Base-by-base conservation (phyloP, 1,140 invertebrate genomes). In the Diabrotica undecimpunctata region DNA sequence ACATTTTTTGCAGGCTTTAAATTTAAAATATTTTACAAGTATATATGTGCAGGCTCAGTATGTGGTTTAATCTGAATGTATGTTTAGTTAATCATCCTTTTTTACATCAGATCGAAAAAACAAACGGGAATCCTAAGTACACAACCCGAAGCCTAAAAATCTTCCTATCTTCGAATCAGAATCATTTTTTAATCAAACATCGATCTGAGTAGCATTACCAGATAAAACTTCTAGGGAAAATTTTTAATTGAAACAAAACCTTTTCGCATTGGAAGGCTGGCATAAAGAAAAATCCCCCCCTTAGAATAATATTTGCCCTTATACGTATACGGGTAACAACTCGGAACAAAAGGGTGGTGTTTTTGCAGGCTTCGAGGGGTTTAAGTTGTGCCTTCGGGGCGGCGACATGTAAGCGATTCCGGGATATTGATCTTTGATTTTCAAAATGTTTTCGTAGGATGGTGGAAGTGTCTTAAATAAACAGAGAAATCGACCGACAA, bases 301-400 rank as follows among this genome's bases (percentile, higher is more conserved):
- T 70, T 70, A 68, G 66, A 70, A 70, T 70, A 70, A 70, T 70
- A 70, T 70, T 70, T 70, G 65, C 58, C 35, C 58, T 46, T 46
- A 46, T 64, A 52, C 59, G 56, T 67, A 67, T 64, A 66, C 62
- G 64, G 41, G 66, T 70, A 70, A 70, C 69, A 70, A 70, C 69
- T 70, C 53, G 62, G 56, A 63, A 70, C 66, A 70, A 70, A 68
- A 57, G 64, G 66, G 52, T 57, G 25, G 39, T 70, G 66, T 70
- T 70, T 70, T 70, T 62, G 35, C 69, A 70, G 69, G 66, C 69
- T 64, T 55, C 65, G 12, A 36, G 39, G 59, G 12, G 46, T 51
- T 57, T 7, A 37, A 57, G n/a, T 57, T 37, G 55, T 37, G 11
- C 11, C 35, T 12, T 57, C n/a, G 5, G 35, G 35, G 37, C n/a